Base-by-base conservation (phyloP, 1,140 invertebrate species). In the Pinna nobilis region DNA sequence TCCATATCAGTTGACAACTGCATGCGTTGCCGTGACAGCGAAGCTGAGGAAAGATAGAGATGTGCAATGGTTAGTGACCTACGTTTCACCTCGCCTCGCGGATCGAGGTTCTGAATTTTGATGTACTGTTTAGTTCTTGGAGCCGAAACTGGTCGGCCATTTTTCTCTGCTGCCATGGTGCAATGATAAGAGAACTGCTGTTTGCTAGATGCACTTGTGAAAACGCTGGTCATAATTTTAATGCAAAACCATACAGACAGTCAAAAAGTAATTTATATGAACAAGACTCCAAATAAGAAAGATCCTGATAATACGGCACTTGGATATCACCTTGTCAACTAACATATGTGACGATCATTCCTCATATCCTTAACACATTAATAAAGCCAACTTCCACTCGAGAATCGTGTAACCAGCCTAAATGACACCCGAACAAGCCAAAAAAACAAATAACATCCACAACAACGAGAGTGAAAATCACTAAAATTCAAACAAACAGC, bases 1-100 rank as follows among this genome's bases (percentile, higher is more conserved):
- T n/a, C n/a, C n/a, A n/a, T n/a, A n/a, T n/a, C n/a, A n/a, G n/a
- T n/a, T n/a, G n/a, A n/a, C n/a, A n/a, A n/a, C n/a, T n/a, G n/a
- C n/a, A n/a, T n/a, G n/a, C 20, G 32, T 41, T 44, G 20, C 44
- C 77, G 44, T 50, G 74, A 44, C 25, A 83, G 66, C 4, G 82
- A 76, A 32, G 82, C 82, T 76, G 81, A 71, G 5, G 79, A 76
- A 15, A 83, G 73, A 73, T 83, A 83, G 13, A 83, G 74, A 71
- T 83, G 82, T 39, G 82, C 82, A 37, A 83, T 80, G 32, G 76
- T 81, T n/a, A 81, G 70, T 15, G 70, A 79, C 15, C 70, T 75
- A 41, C 80, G 39, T 4, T 49, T 39, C 25, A 55, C 53, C 18
- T 64, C 20, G 7, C 39, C 66, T 28, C 15, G 41, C 35, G 44